Evolutionary conservation across 1,140 invertebrate species (phyloP).

Genomic region (silkworm (Bombyx mori)): DNA sequence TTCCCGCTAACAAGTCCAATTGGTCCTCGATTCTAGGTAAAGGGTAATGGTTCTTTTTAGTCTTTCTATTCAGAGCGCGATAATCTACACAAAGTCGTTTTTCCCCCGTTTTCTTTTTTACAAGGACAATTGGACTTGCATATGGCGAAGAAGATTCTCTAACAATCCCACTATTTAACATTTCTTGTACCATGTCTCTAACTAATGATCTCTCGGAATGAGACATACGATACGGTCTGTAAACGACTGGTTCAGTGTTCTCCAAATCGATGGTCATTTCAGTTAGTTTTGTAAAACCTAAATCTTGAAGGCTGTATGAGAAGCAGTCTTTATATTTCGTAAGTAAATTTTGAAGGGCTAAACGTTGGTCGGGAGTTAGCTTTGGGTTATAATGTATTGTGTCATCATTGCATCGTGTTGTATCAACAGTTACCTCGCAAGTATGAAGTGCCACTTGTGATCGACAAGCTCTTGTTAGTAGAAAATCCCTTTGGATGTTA

Average conservation of each 20-base stretch:
- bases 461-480: no score
- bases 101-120: conserved; percentile 33
- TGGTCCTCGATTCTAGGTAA: conserved; percentile 36
- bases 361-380: no score
- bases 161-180: conserved; percentile 18
- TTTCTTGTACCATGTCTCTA: conserved; percentile 19
- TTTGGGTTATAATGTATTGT: no score
- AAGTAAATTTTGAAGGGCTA: conserved; percentile 8
- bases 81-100: conserved; percentile 32
- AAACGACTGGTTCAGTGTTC: conserved; percentile 16
- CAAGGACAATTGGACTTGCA: conserved; percentile 29
- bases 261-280: conserved; percentile 26
- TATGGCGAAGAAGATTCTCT: conserved; percentile 25
- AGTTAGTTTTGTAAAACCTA: conserved; percentile 16
- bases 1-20: conserved; percentile 42
- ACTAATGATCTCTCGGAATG: conserved; percentile 17
- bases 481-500: no score
- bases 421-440: no score
- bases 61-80: conserved; percentile 28
- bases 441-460: no score
- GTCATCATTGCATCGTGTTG: no score
- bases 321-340: conserved; percentile 20
- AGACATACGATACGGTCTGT: conserved; percentile 17
- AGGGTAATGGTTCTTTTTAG: conserved; percentile 29
- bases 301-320: conserved; percentile 14